These are phyloP conservation scores for Octopus bimaculoides DNA, from an alignment of 1,140 invertebrate species.

Conservation along the genomic window DNA sequence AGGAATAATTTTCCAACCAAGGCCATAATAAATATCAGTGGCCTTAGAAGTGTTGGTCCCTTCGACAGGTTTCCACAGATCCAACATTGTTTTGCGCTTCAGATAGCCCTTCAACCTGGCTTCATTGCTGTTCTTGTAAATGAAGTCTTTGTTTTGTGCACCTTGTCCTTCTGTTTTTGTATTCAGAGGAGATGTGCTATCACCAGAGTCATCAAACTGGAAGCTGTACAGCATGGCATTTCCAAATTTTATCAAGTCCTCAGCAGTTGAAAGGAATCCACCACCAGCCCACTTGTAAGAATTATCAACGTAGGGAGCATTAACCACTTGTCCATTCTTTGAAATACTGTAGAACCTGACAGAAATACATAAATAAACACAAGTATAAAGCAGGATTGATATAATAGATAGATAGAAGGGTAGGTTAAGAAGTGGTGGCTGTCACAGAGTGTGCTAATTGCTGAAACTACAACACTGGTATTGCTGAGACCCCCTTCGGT, in stretches of 20 bases:
- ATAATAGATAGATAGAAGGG: no score
- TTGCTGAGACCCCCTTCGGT: no score
- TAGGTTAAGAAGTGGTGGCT: no score
- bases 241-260: slow-evolving; percentile 64
- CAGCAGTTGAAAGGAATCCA: slow-evolving; percentile 65
- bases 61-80: slow-evolving; percentile 56
- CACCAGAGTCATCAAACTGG: slow-evolving; percentile 39
- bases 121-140: background rate
- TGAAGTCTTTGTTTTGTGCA: background rate
- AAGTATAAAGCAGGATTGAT: no score
- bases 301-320: slow-evolving; percentile 66
- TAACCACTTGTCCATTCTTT: slow-evolving; percentile 58
- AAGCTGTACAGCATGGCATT: slow-evolving; percentile 65
- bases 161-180: background rate
- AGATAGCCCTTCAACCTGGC: slow-evolving; percentile 41
- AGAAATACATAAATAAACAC: slow-evolving; percentile 1
- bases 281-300: slow-evolving; percentile 73
- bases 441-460: no score
- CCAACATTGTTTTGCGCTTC: slow-evolving; percentile 55
- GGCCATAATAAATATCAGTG: slow-evolving; percentile 43
- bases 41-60: slow-evolving; percentile 31
- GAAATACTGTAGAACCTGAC: slow-evolving; percentile 62
- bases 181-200: no score
- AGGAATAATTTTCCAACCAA: slow-evolving; percentile 53
- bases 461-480: no score